Percentiles rank a stretch among this genome's conserved stretches.
Conservation (phyloP, 2,797 vertebrate species). For the Mustela erminea region DNA sequence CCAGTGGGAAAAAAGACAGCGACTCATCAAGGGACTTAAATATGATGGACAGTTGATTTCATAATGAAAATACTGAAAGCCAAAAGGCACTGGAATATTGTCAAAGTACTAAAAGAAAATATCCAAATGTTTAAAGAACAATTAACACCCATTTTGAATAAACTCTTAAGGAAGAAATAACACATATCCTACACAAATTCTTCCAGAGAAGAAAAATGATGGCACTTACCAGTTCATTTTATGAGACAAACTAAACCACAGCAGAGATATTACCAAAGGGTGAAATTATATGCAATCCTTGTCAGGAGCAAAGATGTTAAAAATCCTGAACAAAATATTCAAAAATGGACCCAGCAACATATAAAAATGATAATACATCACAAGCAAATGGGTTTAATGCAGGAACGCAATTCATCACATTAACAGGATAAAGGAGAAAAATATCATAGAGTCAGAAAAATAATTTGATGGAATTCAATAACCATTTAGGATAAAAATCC, state of each 20-base stretch:
- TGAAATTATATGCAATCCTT: neutral
- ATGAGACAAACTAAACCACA: neutral
- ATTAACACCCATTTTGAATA: neutral
- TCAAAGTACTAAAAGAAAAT: slow-evolving; percentile 35
- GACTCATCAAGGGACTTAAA: neutral
- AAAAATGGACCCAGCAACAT: neutral
- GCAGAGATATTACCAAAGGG: neutral
- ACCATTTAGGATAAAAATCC: slow-evolving; percentile 32
- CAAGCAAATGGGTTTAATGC: neutral
- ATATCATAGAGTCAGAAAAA: slow-evolving; percentile 3
- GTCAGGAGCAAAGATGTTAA: neutral
- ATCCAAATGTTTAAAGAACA: slow-evolving; percentile 28
- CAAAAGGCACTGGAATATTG: neutral
- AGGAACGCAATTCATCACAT: neutral
- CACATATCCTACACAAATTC: neutral
- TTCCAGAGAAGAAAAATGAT: neutral
- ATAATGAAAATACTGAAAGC: slow-evolving; percentile 4
- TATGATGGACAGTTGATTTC: slow-evolving; percentile 5
- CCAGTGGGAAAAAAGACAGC: neutral
- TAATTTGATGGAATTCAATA: neutral
- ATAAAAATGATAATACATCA: neutral
- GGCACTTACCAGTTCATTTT: neutral
- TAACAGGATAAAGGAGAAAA: slow-evolving; percentile 3
- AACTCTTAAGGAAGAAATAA: slow-evolving; percentile 8
- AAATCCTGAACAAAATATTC: neutral